phyloP scores from a whole-genome alignment of 2,888 invertebrate genomes.

The Tachina lurida region DNA sequence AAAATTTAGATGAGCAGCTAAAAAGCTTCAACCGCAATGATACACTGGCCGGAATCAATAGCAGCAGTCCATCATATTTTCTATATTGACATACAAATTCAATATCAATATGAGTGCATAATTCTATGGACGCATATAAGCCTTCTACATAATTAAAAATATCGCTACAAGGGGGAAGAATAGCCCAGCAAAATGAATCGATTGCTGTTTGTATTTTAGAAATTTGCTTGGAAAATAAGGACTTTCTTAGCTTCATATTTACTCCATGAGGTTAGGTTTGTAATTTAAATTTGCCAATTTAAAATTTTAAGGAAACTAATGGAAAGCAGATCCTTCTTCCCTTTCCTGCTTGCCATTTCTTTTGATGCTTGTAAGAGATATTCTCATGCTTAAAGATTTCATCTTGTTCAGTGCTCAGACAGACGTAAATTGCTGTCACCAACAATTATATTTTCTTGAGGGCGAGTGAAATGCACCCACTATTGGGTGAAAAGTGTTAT shows the following conservation, averaged over 20 bases:
- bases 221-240: not conserved
- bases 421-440: slow-evolving; percentile 34
- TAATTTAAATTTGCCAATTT: not conserved
- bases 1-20: slow-evolving; percentile 11
- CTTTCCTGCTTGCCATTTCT: not conserved
- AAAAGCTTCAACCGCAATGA: not conserved
- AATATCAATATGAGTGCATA: slow-evolving; percentile 51
- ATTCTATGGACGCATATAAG: slow-evolving; percentile 19
- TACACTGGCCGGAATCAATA: not conserved
- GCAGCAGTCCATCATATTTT: slow-evolving; percentile 41
- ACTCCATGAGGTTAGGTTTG: not conserved
- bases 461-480: not conserved
- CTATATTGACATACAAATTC: slow-evolving; percentile 54
- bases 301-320: not conserved
- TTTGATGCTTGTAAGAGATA: not conserved
- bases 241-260: too few relatives aligned
- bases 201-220: not conserved
- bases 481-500: slow-evolving; percentile 1
- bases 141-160: slow-evolving; percentile 46
- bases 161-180: slow-evolving; percentile 22
- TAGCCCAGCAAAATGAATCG: not conserved
- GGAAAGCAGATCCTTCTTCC: not conserved
- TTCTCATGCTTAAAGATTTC: slow-evolving; percentile 25
- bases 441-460: slow-evolving; percentile 32
- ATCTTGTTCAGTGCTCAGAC: slow-evolving; percentile 21